phyloP scores from a whole-genome alignment of 2,797 vertebrate genomes.

The Acanthornis magna region DNA sequence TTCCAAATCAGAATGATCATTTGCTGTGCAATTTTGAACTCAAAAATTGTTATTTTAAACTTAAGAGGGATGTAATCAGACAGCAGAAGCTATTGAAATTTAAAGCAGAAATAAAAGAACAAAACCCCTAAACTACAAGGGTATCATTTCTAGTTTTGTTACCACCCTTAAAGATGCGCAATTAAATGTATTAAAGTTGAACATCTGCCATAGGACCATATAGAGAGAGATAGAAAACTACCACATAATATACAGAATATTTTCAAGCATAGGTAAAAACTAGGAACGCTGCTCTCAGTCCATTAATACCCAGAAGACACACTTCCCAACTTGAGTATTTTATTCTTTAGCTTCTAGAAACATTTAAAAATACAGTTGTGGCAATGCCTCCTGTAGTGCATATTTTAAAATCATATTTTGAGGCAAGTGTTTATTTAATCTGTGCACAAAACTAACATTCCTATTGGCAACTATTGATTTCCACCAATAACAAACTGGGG shows the following conservation, averaged over 20 bases:
- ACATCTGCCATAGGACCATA: background rate
- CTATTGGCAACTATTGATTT: background rate
- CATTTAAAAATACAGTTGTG: background rate
- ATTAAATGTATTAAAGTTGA: background rate
- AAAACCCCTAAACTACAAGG: background rate
- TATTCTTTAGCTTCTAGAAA: background rate
- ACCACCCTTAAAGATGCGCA: background rate
- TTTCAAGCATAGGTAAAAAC: background rate
- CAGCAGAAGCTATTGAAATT: background rate
- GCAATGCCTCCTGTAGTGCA: background rate
- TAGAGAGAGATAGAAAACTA: background rate
- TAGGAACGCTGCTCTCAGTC: background rate
- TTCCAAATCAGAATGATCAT: conserved; percentile 18
- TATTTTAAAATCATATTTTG: background rate
- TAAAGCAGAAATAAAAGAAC: background rate
- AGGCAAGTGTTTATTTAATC: background rate
- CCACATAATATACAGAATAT: background rate
- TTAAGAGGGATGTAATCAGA: background rate
- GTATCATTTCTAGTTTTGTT: background rate
- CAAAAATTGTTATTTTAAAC: conserved; percentile 6
- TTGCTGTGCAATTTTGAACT: background rate
- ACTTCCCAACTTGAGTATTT: background rate
- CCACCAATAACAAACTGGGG: background rate
- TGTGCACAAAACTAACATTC: background rate
- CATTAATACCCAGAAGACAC: background rate